These are phyloP conservation scores for Pristionchus pacificus DNA, from an alignment of 1,140 invertebrate genomes.

Conservation along the genomic window DNA sequence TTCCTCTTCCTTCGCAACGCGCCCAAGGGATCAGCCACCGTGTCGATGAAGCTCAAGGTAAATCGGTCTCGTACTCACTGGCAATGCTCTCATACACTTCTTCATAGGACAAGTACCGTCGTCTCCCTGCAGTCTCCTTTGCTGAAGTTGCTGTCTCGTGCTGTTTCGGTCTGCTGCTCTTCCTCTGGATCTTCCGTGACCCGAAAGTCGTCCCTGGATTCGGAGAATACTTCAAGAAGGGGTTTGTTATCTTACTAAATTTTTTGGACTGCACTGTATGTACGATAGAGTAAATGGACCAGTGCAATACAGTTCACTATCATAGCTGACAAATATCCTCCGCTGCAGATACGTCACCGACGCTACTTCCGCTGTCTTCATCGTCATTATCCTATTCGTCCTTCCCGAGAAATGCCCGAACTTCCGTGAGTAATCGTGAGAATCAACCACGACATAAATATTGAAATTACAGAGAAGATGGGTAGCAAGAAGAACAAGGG, in stretches of 20 bases:
- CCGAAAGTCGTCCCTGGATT: constrained; percentile 79
- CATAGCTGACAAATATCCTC: too few species aligned
- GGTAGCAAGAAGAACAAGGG: neutral
- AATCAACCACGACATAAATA: constrained; percentile 17
- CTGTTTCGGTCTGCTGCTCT: constrained; percentile 73
- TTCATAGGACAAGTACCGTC: constrained; percentile 34
- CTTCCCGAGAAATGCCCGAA: constrained; percentile 42
- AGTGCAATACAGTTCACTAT: too few species aligned
- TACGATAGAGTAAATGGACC: too few species aligned
- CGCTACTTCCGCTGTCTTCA: constrained; percentile 58
- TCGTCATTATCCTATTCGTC: constrained; percentile 59
- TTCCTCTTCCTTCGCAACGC: constrained; percentile 26
- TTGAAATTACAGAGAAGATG: neutral
- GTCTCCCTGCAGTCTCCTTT: constrained; percentile 55
- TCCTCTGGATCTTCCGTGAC: constrained; percentile 81
- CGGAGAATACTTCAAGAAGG: constrained; percentile 57
- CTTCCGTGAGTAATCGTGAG: constrained; percentile 16
- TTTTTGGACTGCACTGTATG: too few species aligned
- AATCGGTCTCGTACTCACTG: too few species aligned
- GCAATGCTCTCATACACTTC: too few species aligned
- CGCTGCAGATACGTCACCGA: constrained; percentile 61
- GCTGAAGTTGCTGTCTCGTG: constrained; percentile 73
- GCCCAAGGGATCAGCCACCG: constrained; percentile 34
- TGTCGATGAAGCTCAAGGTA: constrained; percentile 28
- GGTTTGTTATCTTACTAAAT: constrained; percentile 3